Conservation (phyloP, 1,140 invertebrate genomes). For the Drosophila ogumai region DNA sequence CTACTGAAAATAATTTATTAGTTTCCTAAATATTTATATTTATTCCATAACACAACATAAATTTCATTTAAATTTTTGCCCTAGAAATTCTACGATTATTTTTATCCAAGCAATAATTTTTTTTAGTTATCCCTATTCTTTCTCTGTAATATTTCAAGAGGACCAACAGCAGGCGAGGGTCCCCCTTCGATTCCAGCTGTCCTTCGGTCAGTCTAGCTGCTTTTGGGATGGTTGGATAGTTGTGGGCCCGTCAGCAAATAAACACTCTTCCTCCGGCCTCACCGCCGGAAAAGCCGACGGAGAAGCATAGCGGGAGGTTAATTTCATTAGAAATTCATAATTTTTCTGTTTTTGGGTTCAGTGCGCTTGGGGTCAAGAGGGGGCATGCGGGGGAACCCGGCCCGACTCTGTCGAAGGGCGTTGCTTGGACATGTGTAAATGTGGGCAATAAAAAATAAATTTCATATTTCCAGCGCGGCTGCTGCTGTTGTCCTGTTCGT, state of each 20-base stretch:
- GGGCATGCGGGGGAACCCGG: not conserved
- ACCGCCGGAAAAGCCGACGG: not conserved
- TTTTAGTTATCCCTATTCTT: not conserved
- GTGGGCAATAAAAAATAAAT: constrained; percentile 81
- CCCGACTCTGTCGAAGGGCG: constrained; percentile 12
- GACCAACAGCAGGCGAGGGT: not conserved
- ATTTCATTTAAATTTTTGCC: not conserved
- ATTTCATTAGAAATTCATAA: constrained; percentile 84
- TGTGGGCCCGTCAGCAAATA: constrained; percentile 73
- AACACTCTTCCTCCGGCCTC: constrained; percentile 50
- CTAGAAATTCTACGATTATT: no score
- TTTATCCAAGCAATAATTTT: not conserved
- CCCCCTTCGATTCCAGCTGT: constrained; percentile 30
- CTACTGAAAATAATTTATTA: not conserved
- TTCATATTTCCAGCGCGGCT: constrained; percentile 45
- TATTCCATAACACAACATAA: no score
- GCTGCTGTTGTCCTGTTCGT: constrained; percentile 35
- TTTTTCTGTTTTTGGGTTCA: constrained; percentile 49
- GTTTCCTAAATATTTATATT: no score
- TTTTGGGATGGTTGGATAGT: constrained; percentile 40
- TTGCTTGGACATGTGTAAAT: constrained; percentile 78
- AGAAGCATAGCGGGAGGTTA: constrained; percentile 52
- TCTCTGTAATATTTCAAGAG: constrained; percentile 6
- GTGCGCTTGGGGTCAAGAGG: constrained; percentile 7
- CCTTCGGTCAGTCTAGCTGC: constrained; percentile 32